These are phyloP conservation scores for Glaucidium brasilianum DNA, from an alignment of 2,113 vertebrate genomes.

Conservation along the genomic window DNA sequence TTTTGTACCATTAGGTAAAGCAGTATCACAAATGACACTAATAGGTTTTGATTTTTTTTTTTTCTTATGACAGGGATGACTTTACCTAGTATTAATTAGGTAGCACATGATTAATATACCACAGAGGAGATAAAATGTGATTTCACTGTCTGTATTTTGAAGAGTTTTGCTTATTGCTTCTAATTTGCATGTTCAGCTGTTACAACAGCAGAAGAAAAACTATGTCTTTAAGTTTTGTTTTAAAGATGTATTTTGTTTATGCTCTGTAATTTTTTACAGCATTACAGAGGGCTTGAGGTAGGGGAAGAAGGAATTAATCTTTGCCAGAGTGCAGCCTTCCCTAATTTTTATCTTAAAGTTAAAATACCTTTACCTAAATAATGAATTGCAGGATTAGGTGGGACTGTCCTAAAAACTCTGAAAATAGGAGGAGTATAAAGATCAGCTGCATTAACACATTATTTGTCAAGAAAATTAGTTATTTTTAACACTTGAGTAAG, in stretches of 20 bases:
- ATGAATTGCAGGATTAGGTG: background rate
- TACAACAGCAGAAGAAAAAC: background rate
- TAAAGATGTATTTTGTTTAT: background rate
- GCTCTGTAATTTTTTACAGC: background rate
- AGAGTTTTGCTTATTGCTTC: background rate
- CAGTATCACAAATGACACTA: background rate
- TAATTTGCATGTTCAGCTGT: background rate
- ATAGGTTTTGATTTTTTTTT: background rate
- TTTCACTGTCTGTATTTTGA: background rate
- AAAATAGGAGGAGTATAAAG: background rate
- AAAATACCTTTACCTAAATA: background rate
- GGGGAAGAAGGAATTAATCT: background rate
- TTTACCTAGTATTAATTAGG: constrained; percentile 35
- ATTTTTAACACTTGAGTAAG: background rate
- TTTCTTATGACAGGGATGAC: background rate
- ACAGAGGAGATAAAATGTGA: background rate
- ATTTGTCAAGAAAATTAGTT: background rate
- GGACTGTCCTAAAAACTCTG: background rate
- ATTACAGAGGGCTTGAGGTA: background rate
- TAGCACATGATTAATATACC: background rate
- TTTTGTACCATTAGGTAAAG: constrained; percentile 6
- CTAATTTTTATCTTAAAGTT: background rate
- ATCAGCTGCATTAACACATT: background rate
- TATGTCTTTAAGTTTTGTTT: background rate
- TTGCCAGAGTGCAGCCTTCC: background rate